Percentiles rank a stretch among this genome's conserved stretches.
Conservation (phyloP, 1,140 invertebrate genomes). For the Diabrotica undecimpunctata region DNA sequence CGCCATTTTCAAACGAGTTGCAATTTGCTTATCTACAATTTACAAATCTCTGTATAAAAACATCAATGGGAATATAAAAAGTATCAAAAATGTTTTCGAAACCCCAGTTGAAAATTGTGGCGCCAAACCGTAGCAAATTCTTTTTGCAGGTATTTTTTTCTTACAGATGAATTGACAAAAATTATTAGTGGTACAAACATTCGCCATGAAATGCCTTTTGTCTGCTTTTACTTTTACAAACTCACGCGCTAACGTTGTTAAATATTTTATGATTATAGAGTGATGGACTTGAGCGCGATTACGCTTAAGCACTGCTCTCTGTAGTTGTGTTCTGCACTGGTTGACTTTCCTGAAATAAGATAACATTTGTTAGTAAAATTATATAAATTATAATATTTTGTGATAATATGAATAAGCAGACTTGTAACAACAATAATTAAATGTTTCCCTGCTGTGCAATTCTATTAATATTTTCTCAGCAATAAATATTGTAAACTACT, state of each 20-base stretch:
- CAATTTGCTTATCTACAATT: slow-evolving; percentile 31
- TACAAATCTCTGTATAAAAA: slow-evolving; percentile 37
- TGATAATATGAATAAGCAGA: too few species aligned
- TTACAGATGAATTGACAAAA: slow-evolving; percentile 25
- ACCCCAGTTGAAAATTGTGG: slow-evolving; percentile 25
- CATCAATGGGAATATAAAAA: slow-evolving; percentile 43
- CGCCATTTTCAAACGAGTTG: slow-evolving; percentile 33
- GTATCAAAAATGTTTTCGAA: slow-evolving; percentile 42
- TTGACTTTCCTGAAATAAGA: slow-evolving; percentile 52
- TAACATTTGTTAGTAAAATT: neutral
- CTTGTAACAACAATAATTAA: too few species aligned
- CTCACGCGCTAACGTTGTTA: slow-evolving; percentile 47
- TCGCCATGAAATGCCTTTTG: slow-evolving; percentile 47
- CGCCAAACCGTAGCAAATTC: slow-evolving; percentile 19
- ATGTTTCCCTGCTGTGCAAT: too few species aligned
- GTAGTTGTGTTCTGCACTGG: slow-evolving; percentile 55
- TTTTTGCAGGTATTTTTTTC: neutral
- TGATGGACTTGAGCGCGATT: slow-evolving; percentile 37
- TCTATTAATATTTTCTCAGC: too few species aligned
- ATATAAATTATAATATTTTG: too few species aligned
- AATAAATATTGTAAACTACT: too few species aligned
- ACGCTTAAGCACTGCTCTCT: slow-evolving; percentile 55
- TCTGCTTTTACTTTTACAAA: slow-evolving; percentile 43
- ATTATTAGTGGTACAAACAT: slow-evolving; percentile 9
- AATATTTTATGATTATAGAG: slow-evolving; percentile 41